Evolutionary conservation across 2,113 vertebrate species (phyloP).

Genomic region (Pluvialis apricaria): DNA sequence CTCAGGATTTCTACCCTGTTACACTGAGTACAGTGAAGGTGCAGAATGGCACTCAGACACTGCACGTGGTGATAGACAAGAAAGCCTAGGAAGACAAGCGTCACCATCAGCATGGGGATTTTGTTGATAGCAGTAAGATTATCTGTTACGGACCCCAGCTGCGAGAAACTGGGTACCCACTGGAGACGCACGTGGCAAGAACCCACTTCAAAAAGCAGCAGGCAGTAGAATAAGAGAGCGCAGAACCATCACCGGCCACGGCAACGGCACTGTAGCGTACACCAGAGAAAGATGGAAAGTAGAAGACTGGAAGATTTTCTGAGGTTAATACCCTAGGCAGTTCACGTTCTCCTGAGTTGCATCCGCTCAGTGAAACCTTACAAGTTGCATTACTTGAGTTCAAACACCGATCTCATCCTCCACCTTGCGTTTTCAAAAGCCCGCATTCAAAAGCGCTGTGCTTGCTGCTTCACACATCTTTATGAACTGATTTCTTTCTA

Average conservation of each 20-base stretch:
- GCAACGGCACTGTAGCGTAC: accelerated
- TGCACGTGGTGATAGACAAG: neutral
- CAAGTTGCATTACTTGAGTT: neutral
- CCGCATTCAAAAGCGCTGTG: neutral
- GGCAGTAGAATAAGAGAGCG: neutral
- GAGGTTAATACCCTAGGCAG: neutral
- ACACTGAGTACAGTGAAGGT: neutral
- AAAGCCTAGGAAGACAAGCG: neutral
- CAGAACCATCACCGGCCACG: neutral
- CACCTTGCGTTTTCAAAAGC: neutral
- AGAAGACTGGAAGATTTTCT: neutral
- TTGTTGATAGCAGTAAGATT: neutral
- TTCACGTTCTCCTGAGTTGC: neutral
- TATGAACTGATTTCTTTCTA: neutral
- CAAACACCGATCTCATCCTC: neutral
- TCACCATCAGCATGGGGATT: neutral
- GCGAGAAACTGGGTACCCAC: neutral
- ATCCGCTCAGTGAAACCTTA: neutral
- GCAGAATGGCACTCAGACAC: neutral
- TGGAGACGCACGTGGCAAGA: neutral
- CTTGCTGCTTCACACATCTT: neutral
- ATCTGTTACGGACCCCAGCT: neutral
- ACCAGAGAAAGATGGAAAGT: neutral
- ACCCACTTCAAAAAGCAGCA: neutral
- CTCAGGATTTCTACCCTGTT: neutral